Percentiles rank a stretch among this genome's conserved stretches.
Evolutionary conservation across 2,797 vertebrate genomes (phyloP).

Genomic region (Phrynocephalus vlangalii): DNA sequence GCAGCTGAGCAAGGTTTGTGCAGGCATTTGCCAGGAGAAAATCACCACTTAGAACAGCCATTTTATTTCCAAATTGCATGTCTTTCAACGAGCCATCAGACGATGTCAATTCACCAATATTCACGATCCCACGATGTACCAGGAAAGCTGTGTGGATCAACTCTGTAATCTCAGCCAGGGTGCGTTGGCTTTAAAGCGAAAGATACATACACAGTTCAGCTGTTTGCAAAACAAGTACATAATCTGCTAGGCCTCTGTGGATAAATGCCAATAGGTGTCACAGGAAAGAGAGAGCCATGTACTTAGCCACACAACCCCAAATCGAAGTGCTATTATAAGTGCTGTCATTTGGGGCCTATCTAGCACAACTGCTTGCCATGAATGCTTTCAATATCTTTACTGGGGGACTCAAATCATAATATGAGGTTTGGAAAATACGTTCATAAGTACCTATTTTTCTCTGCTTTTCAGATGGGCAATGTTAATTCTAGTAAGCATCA

Average conservation of each 20-base stretch:
- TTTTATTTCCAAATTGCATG: constrained; percentile 99
- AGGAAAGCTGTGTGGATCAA: constrained; percentile 97
- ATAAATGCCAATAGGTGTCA: not conserved
- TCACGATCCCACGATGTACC: constrained; percentile 95
- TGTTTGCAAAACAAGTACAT: not conserved
- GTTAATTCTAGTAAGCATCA: not conserved
- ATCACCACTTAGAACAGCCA: constrained; percentile 96
- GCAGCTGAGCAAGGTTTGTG: constrained; percentile 90
- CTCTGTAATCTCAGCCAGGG: constrained; percentile 96
- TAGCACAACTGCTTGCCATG: not conserved
- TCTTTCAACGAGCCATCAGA: constrained; percentile 93
- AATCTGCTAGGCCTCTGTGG: not conserved
- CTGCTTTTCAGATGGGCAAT: not conserved
- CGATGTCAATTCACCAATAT: constrained; percentile 89
- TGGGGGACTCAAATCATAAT: not conserved
- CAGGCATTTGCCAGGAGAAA: constrained; percentile 96
- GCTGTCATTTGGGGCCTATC: not conserved
- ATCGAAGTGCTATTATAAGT: too few relatives aligned
- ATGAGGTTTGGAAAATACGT: not conserved
- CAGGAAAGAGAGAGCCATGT: too few relatives aligned
- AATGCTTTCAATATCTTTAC: not conserved
- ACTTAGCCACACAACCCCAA: not conserved
- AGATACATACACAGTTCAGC: constrained; percentile 49
- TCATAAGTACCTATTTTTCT: not conserved
- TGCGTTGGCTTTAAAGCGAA: constrained; percentile 87